phyloP scores from a whole-genome alignment of 2,888 invertebrate species.

The Crepidodera aurea region DNA sequence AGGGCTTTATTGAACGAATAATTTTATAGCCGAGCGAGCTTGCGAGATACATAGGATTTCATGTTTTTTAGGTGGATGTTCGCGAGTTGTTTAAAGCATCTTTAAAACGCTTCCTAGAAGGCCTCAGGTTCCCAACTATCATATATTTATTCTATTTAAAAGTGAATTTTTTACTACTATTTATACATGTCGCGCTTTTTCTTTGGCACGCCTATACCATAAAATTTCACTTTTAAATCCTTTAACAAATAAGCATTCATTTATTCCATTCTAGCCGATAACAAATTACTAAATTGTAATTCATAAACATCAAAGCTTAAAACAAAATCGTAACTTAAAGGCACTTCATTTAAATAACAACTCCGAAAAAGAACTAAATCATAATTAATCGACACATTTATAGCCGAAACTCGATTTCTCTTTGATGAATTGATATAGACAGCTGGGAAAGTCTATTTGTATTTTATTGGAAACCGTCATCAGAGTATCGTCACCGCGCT shows the following conservation, averaged over 20 bases:
- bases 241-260: background rate
- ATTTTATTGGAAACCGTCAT: background rate
- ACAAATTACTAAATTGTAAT: too few species aligned
- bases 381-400: background rate
- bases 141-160: too few species aligned
- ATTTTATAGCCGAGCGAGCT: too few species aligned
- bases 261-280: too few species aligned
- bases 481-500: background rate
- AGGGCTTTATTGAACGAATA: too few species aligned
- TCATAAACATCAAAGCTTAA: background rate
- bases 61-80: too few species aligned
- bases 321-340: background rate
- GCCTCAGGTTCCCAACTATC: too few species aligned
- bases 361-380: background rate
- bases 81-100: too few species aligned
- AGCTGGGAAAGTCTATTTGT: constrained; percentile 2
- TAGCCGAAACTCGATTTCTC: background rate
- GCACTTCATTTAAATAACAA: background rate
- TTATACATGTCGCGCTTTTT: background rate
- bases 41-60: too few species aligned
- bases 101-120: too few species aligned
- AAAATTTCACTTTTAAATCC: background rate
- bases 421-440: background rate
- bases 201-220: background rate
- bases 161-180: background rate